These are phyloP conservation scores for Nemurella pictetii DNA, from an alignment of 2,888 invertebrate species.

Conservation along the genomic window DNA sequence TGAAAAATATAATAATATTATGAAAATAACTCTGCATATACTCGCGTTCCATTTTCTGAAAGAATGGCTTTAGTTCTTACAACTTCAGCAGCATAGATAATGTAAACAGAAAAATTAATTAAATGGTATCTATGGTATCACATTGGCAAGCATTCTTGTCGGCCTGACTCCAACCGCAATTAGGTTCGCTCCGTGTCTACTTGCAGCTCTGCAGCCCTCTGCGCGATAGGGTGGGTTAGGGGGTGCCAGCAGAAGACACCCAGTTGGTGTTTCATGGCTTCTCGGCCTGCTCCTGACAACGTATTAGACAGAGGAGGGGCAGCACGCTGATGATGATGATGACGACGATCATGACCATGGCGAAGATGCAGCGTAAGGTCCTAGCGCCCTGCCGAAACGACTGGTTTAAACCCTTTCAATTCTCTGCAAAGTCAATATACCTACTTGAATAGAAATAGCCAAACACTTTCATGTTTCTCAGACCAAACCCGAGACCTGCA, in stretches of 20 bases:
- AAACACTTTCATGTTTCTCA: background rate
- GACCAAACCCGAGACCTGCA: background rate
- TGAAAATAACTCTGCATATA: background rate
- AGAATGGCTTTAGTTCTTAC: background rate
- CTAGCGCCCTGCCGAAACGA: background rate
- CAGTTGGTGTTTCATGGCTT: background rate
- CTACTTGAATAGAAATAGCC: background rate
- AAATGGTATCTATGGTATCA: background rate
- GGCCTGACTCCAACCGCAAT: background rate
- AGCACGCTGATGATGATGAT: background rate
- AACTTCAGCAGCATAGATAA: background rate
- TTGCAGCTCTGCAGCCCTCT: too few relatives aligned
- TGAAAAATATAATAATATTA: background rate
- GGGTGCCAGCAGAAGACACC: too few relatives aligned
- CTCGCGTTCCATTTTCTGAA: background rate
- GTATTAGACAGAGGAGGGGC: slow-evolving; percentile 29
- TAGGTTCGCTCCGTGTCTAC: too few relatives aligned
- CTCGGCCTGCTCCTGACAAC: slow-evolving; percentile 21
- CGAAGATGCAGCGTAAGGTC: background rate
- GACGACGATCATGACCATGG: slow-evolving; percentile 23
- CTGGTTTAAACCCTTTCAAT: background rate
- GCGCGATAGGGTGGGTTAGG: slow-evolving; percentile 8
- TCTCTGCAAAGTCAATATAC: background rate
- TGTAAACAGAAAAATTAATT: background rate
- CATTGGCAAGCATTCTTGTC: background rate